These are phyloP conservation scores for Epinephelus malabaricus DNA, from an alignment of 2,797 vertebrate genomes.

Conservation along the genomic window DNA sequence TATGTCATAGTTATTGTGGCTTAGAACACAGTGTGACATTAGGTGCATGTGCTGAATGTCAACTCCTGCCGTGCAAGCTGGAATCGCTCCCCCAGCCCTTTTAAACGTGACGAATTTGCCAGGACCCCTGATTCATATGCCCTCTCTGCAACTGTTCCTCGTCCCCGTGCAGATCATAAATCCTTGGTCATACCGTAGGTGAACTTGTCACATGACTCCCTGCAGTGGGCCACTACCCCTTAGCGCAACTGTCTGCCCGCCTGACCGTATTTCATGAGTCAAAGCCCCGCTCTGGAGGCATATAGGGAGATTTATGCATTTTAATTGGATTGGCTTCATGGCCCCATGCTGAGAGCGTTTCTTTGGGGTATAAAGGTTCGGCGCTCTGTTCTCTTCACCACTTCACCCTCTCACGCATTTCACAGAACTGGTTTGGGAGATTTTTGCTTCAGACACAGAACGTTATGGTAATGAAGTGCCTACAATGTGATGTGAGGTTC, in stretches of 20 bases:
- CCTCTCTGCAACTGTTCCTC: slow-evolving; percentile 64
- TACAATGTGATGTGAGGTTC: slow-evolving; percentile 40
- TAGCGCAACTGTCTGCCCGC: slow-evolving; percentile 64
- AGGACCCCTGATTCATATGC: slow-evolving; percentile 75
- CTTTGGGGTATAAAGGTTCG: slow-evolving; percentile 72
- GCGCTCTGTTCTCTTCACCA: slow-evolving; percentile 41
- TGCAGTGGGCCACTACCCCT: slow-evolving; percentile 70
- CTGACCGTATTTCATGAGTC: slow-evolving; percentile 78
- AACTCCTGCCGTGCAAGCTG: slow-evolving; percentile 49
- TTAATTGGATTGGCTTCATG: slow-evolving; percentile 80
- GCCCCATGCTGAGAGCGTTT: slow-evolving; percentile 66
- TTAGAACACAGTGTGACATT: slow-evolving; percentile 57
- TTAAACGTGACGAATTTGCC: slow-evolving; percentile 77
- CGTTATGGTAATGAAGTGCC: slow-evolving; percentile 42
- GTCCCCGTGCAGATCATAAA: slow-evolving; percentile 78
- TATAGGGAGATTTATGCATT: slow-evolving; percentile 80
- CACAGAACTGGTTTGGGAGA: slow-evolving; percentile 39
- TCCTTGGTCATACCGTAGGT: slow-evolving; percentile 67
- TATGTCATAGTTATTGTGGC: slow-evolving; percentile 51
- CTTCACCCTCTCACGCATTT: slow-evolving; percentile 40
- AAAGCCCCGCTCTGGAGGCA: slow-evolving; percentile 68
- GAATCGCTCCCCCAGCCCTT: slow-evolving; percentile 53
- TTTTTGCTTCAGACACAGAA: slow-evolving; percentile 36
- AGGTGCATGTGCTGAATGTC: slow-evolving; percentile 74
- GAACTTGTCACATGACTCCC: slow-evolving; percentile 77